A percentile compares a stretch with the other conserved stretches of the same genome.
These are phyloP conservation scores for Rachycentron canadum DNA, from an alignment of 2,797 vertebrate species.

Conservation along the genomic window DNA sequence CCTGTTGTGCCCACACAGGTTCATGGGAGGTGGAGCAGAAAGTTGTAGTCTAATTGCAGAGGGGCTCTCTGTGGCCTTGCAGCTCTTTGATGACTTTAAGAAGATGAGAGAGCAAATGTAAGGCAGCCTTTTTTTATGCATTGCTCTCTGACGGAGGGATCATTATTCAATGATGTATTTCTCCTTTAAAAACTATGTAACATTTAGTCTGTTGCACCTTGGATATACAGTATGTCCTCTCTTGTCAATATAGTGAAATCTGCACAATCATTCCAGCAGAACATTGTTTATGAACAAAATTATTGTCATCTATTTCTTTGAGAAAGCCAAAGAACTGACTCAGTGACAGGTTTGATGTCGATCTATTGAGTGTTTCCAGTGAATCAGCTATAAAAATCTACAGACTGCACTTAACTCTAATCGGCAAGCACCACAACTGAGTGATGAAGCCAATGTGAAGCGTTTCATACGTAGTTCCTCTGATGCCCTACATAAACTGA, in stretches of 20 bases:
- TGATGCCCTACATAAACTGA: background rate
- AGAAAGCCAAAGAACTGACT: background rate
- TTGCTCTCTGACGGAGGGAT: background rate
- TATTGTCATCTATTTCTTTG: background rate
- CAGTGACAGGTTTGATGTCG: no score
- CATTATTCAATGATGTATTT: background rate
- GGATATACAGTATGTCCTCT: background rate
- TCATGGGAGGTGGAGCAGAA: slow-evolving; percentile 94
- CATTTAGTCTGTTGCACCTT: background rate
- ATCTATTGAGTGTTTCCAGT: no score
- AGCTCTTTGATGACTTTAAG: slow-evolving; percentile 96
- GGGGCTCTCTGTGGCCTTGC: slow-evolving; percentile 93
- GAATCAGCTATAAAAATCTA: no score
- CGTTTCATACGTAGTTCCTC: background rate
- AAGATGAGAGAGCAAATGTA: slow-evolving; percentile 97
- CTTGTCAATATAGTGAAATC: background rate
- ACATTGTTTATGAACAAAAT: background rate
- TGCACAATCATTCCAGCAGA: background rate
- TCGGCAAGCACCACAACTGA: background rate
- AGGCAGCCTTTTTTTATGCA: slow-evolving; percentile 58
- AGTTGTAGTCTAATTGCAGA: slow-evolving; percentile 95
- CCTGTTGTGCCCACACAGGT: slow-evolving; percentile 77
- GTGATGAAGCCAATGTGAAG: background rate
- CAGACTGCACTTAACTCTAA: background rate
- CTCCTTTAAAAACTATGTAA: background rate